These are phyloP conservation scores for Hypomecis punctinalis DNA, from an alignment of 2,888 invertebrate species.

Conservation along the genomic window DNA sequence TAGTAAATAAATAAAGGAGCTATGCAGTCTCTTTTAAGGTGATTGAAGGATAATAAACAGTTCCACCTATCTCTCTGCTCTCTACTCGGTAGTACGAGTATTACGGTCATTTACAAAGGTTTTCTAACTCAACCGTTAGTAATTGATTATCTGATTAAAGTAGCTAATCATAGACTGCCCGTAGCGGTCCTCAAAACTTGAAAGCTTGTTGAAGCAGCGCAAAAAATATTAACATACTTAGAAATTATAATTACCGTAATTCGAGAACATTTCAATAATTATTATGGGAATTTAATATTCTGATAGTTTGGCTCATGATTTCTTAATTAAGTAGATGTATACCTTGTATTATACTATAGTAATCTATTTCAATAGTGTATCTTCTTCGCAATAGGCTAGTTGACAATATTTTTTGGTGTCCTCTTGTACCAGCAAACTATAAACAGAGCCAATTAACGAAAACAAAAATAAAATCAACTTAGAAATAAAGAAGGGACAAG, in stretches of 20 bases:
- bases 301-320: neutral
- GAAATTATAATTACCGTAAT: slow-evolving; percentile 10
- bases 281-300: slow-evolving; percentile 8
- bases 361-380: too few species aligned
- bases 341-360: neutral
- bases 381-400: too few species aligned
- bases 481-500: too few species aligned
- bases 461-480: too few species aligned
- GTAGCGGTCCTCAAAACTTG: slow-evolving; percentile 7
- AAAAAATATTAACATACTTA: slow-evolving; percentile 20
- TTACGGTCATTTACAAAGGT: slow-evolving; percentile 33
- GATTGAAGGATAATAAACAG: too few species aligned
- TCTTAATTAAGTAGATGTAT: slow-evolving; percentile 3
- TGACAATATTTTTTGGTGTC: too few species aligned
- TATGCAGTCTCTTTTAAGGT: too few species aligned
- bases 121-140: slow-evolving; percentile 33
- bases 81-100: neutral
- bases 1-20: too few species aligned
- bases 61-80: neutral
- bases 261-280: slow-evolving; percentile 8
- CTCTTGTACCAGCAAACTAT: too few species aligned
- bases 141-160: slow-evolving; percentile 30
- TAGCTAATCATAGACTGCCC: slow-evolving; percentile 18
- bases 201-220: slow-evolving; percentile 11
- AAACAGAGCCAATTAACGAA: too few species aligned